Percentiles rank a stretch among this genome's conserved stretches.
Conservation (phyloP, 2,888 invertebrate species). For the Cacoxenus indagator region DNA sequence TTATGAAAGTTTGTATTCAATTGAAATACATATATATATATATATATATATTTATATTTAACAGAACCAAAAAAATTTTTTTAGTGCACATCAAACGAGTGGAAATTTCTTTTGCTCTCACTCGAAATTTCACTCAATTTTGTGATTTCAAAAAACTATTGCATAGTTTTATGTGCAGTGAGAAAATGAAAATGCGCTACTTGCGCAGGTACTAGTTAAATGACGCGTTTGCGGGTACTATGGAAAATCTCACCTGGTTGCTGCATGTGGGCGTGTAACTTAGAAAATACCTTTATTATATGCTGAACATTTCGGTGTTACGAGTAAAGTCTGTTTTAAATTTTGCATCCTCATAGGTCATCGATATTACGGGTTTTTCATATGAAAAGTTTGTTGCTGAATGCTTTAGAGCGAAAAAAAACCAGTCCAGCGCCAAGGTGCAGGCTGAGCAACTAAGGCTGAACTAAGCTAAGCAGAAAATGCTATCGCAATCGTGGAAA, state of each 20-base stretch:
- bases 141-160: slow-evolving; percentile 23
- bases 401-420: too few species aligned
- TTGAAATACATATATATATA: neutral
- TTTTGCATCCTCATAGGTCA: neutral
- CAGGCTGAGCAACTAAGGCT: neutral
- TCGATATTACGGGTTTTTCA: neutral
- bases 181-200: neutral
- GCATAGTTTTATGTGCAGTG: slow-evolving; percentile 51
- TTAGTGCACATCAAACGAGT: neutral
- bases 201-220: too few species aligned
- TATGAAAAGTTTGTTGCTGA: neutral
- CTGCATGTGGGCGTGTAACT: too few species aligned
- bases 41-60: neutral
- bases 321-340: too few species aligned
- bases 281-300: too few species aligned
- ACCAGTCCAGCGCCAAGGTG: neutral
- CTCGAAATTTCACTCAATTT: neutral
- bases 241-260: too few species aligned
- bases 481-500: neutral
- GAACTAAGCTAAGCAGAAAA: neutral
- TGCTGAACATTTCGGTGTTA: too few species aligned
- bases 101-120: neutral
- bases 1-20: too few species aligned
- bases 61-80: neutral
- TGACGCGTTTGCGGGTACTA: too few species aligned